A percentile compares a stretch with the other conserved stretches of the same genome.
These are phyloP conservation scores for Nebria salina DNA, from an alignment of 2,888 invertebrate species.

Conservation along the genomic window DNA sequence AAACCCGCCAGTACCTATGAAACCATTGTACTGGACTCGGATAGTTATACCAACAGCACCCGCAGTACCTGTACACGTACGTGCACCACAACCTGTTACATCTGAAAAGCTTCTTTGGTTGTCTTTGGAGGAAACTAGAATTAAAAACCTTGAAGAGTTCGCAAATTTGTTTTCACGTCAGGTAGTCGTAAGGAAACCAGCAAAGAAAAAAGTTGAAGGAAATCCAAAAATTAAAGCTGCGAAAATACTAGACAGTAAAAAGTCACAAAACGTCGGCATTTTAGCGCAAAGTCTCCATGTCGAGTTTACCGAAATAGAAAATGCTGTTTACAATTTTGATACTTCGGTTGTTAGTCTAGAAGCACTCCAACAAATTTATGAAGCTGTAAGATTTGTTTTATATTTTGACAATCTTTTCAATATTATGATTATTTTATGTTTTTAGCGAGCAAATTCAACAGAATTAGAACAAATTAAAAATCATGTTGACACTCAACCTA, in stretches of 20 bases:
- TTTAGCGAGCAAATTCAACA: slow-evolving; percentile 81
- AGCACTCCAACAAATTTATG: slow-evolving; percentile 90
- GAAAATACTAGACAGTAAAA: slow-evolving; percentile 89
- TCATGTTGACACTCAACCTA: slow-evolving; percentile 75
- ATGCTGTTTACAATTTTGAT: slow-evolving; percentile 92
- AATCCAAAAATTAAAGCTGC: slow-evolving; percentile 79
- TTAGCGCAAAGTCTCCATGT: slow-evolving; percentile 89
- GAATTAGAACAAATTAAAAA: slow-evolving; percentile 81
- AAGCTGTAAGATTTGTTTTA: slow-evolving; percentile 72
- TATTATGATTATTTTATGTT: slow-evolving; percentile 55
- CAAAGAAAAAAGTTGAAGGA: slow-evolving; percentile 76
- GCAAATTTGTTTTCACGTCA: slow-evolving; percentile 89
- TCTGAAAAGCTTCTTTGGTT: slow-evolving; percentile 65
- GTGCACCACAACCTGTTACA: slow-evolving; percentile 57
- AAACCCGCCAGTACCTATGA: slow-evolving; percentile 90
- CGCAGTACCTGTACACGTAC: slow-evolving; percentile 52
- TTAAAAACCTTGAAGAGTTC: slow-evolving; percentile 87
- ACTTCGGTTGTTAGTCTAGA: slow-evolving; percentile 89
- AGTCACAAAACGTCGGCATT: slow-evolving; percentile 95
- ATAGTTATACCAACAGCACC: slow-evolving; percentile 70
- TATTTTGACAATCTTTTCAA: neutral
- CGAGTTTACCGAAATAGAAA: slow-evolving; percentile 88
- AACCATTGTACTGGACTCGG: slow-evolving; percentile 95
- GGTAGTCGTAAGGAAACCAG: slow-evolving; percentile 76
- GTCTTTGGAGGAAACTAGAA: slow-evolving; percentile 84